These are phyloP conservation scores for Petrocephalus microphthalmus DNA, from an alignment of 2,113 vertebrate genomes.

Conservation along the genomic window DNA sequence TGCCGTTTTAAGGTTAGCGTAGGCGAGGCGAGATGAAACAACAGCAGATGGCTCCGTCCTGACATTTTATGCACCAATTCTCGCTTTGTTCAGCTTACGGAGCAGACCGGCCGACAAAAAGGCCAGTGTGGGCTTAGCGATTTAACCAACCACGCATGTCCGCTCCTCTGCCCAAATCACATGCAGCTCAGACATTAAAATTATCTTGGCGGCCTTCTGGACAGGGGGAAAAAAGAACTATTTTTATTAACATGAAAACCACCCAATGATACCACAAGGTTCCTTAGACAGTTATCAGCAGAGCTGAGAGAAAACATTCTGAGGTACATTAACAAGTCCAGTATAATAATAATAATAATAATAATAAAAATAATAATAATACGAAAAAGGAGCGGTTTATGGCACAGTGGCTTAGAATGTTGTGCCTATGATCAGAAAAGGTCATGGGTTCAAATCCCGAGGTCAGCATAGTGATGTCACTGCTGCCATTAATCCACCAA, in stretches of 20 bases:
- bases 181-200: neutral
- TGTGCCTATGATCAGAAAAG: neutral
- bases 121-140: neutral
- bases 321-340: neutral
- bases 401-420: too few relatives aligned
- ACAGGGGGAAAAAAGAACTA: neutral
- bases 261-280: neutral
- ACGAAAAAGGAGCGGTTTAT: neutral
- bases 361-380: neutral
- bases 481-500: neutral
- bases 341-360: too few relatives aligned
- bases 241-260: neutral
- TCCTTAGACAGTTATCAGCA: neutral
- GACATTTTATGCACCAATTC: conserved; percentile 14
- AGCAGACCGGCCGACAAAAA: neutral
- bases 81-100: neutral
- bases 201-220: neutral
- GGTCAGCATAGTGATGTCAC: neutral
- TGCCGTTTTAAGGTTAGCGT: neutral
- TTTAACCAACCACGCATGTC: neutral
- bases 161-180: neutral
- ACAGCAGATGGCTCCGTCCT: neutral
- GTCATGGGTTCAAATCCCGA: neutral
- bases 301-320: neutral
- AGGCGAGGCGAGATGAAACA: neutral